Conservation (phyloP, 2,888 invertebrate genomes). For the Lamproptera curius region DNA sequence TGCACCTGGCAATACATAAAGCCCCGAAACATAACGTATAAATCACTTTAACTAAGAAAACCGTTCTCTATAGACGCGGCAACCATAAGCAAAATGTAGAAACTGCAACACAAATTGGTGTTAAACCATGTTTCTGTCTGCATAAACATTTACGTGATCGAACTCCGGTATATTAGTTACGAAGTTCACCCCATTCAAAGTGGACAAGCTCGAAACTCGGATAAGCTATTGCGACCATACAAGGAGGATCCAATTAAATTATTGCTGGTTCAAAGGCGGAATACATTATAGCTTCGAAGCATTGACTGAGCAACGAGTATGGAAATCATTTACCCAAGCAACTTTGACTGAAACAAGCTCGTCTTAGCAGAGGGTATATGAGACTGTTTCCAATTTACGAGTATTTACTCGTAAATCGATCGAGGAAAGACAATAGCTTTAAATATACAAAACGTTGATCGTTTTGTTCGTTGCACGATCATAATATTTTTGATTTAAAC, state of each 20-base stretch:
- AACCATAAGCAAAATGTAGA: no score
- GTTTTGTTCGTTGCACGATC: no score
- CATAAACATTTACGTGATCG: constrained; percentile 14
- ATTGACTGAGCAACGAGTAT: constrained; percentile 42
- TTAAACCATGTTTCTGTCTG: constrained; percentile 7
- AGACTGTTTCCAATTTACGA: no score
- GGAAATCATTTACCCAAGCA: constrained; percentile 48
- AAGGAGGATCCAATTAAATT: constrained; percentile 66
- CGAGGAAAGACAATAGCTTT: no score
- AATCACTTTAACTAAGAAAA: no score
- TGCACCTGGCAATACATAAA: no score
- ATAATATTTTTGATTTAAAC: no score
- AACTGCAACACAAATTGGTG: no score
- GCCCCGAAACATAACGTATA: no score
- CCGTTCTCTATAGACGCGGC: no score
- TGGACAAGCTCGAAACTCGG: constrained; percentile 44
- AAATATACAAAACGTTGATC: no score
- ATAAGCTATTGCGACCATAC: constrained; percentile 35
- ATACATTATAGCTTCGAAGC: constrained; percentile 51
- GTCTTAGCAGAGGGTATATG: not conserved
- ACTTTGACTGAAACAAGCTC: constrained; percentile 11
- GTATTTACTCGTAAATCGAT: no score
- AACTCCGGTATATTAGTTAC: constrained; percentile 44
- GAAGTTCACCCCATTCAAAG: constrained; percentile 55
- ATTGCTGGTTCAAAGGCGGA: constrained; percentile 67